These are phyloP conservation scores for Gibbula magus DNA, from an alignment of 2,888 invertebrate species.

Conservation along the genomic window DNA sequence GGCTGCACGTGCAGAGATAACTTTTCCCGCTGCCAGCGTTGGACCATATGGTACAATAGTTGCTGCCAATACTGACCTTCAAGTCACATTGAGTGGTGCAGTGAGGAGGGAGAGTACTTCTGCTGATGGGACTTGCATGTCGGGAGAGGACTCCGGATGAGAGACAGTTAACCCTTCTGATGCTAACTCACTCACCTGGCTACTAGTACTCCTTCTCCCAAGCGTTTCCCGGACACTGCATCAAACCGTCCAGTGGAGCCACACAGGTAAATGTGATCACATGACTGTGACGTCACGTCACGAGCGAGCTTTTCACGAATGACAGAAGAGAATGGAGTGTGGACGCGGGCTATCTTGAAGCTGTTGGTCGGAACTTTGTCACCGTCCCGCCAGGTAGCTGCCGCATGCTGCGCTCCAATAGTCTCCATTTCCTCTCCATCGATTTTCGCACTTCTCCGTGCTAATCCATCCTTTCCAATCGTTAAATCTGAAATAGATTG, in stretches of 20 bases:
- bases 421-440: constrained; percentile 3
- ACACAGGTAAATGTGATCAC: constrained; percentile 25
- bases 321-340: constrained; percentile 8
- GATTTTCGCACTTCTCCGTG: constrained; percentile 10
- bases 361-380: constrained; percentile 12
- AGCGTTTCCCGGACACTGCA: neutral
- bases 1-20: too few species aligned
- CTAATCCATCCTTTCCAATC: constrained; percentile 24
- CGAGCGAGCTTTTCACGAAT: constrained; percentile 13
- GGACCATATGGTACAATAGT: neutral
- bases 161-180: neutral
- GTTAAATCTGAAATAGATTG: constrained; percentile 23
- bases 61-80: neutral
- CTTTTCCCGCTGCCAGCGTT: too few species aligned
- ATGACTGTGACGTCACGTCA: constrained; percentile 23
- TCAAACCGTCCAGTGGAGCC: constrained; percentile 3
- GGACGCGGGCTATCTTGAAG: constrained; percentile 13
- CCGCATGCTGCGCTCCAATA: neutral
- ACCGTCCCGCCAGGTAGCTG: neutral
- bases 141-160: too few species aligned
- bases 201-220: neutral
- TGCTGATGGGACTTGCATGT: too few species aligned
- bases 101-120: too few species aligned
- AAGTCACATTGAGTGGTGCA: neutral
- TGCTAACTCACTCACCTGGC: neutral